Evolutionary conservation across 2,113 vertebrate species (phyloP).

Genomic region (Xiphophorus maculatus): DNA sequence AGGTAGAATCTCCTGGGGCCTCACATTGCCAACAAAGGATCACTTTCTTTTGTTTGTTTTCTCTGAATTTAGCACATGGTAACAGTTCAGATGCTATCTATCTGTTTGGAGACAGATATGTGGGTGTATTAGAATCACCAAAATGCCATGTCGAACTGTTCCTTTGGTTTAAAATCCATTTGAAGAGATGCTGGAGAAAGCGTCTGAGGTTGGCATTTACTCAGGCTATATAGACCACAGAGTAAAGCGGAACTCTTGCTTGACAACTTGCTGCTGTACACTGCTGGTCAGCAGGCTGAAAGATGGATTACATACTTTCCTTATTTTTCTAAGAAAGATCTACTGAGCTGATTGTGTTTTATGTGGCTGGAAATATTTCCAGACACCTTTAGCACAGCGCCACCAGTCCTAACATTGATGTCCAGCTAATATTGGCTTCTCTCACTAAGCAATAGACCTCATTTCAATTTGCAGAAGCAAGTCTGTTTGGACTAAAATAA

Average conservation of each 20-base stretch:
- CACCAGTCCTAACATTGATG: too few species aligned
- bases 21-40: background rate
- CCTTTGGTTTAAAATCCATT: background rate
- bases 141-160: background rate
- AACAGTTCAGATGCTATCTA: background rate
- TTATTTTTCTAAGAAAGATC: background rate
- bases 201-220: background rate
- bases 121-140: background rate
- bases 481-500: too few species aligned
- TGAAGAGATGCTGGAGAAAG: background rate
- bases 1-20: background rate
- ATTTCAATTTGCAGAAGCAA: background rate
- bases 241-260: background rate
- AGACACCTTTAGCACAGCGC: background rate
- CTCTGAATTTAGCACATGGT: background rate
- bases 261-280: too few species aligned
- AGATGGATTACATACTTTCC: background rate
- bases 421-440: too few species aligned
- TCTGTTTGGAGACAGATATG: background rate
- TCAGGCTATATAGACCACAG: background rate
- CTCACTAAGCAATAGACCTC: background rate
- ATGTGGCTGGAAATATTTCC: background rate
- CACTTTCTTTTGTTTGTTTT: background rate
- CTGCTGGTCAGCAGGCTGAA: background rate
- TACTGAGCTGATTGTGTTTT: background rate